phyloP scores from a whole-genome alignment of 92 coral and sea anemone genomes.

The Paragorgia papillata region DNA sequence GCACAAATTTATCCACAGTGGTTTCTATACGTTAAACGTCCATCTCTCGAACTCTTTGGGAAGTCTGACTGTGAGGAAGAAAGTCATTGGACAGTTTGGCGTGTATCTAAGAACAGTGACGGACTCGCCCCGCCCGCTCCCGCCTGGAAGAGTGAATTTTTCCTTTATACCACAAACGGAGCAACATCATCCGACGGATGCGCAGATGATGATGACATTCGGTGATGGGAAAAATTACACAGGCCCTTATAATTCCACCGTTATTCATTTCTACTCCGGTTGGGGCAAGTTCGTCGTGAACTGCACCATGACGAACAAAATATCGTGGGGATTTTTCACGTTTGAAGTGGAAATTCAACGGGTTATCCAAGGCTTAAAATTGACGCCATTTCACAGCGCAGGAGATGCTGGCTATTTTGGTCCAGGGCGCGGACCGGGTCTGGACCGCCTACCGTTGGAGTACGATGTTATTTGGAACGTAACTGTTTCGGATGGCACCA shows the following conservation, averaged over 20 bases:
- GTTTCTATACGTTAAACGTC: conserved; percentile 48
- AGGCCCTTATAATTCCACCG: conserved; percentile 40
- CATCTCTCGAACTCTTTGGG: conserved; percentile 65
- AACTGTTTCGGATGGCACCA: conserved; percentile 66
- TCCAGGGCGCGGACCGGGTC: conserved; percentile 63
- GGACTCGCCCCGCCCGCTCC: conserved; percentile 75
- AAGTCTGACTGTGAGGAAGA: conserved; percentile 1
- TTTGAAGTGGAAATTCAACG: conserved; percentile 74
- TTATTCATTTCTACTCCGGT: conserved; percentile 40
- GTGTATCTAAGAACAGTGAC: conserved; percentile 41
- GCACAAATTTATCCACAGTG: conserved; percentile 57
- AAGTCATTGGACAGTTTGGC: conserved; percentile 57
- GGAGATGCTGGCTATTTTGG: conserved; percentile 70
- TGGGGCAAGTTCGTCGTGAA: conserved; percentile 60
- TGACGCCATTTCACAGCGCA: conserved; percentile 58
- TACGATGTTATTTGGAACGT: conserved; percentile 57
- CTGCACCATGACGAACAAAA: conserved; percentile 54
- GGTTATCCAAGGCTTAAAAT: conserved; percentile 58
- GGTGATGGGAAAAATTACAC: conserved; percentile 36
- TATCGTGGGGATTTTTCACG: conserved; percentile 54
- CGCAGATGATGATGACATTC: conserved; percentile 65
- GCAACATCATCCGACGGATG: conserved; percentile 79
- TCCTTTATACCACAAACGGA: conserved; percentile 46
- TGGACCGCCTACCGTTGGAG: conserved; percentile 68
- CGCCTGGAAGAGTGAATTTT: conserved; percentile 66